Conservation (phyloP, 2,113 vertebrate genomes). For the Pyxicephalus adspersus region DNA sequence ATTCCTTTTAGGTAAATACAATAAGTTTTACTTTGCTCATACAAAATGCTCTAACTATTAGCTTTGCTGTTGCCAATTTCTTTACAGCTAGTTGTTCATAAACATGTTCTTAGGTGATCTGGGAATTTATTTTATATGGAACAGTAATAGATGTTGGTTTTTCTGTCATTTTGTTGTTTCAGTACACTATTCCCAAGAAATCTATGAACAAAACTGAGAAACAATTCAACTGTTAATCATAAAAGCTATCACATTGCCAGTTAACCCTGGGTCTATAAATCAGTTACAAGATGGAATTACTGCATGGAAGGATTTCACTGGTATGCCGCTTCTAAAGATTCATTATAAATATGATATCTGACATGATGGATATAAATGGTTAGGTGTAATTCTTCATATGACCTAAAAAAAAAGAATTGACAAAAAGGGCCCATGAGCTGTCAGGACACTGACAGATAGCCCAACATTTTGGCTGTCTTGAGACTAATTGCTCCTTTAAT, state of each 20-base stretch:
- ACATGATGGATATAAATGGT: conserved; percentile 45
- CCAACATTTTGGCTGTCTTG: conserved; percentile 25
- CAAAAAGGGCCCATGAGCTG: conserved; percentile 34
- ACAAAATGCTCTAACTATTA: conserved; percentile 31
- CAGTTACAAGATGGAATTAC: conserved; percentile 26
- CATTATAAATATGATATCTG: conserved; percentile 34
- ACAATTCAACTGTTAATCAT: conserved; percentile 48
- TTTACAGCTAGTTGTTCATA: conserved; percentile 45
- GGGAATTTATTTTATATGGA: conserved; percentile 18
- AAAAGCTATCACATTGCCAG: conserved; percentile 42
- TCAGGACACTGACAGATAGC: conserved; percentile 23
- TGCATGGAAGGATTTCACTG: conserved; percentile 25
- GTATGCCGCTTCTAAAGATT: conserved; percentile 32
- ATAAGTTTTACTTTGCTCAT: conserved; percentile 6
- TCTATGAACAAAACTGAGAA: conserved; percentile 30
- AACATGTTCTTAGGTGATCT: conserved; percentile 32
- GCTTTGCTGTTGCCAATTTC: conserved; percentile 25
- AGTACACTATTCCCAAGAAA: conserved; percentile 48
- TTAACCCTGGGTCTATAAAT: conserved; percentile 49
- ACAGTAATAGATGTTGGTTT: conserved; percentile 36
- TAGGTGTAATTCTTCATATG: conserved; percentile 43
- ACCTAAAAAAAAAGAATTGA: conserved; percentile 43
- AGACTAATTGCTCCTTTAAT: conserved; percentile 41
- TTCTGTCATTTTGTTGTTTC: conserved; percentile 45
- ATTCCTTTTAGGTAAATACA: conserved; percentile 16